phyloP scores from a whole-genome alignment of 2,888 invertebrate genomes.

The Macrosoma leucophasiata region DNA sequence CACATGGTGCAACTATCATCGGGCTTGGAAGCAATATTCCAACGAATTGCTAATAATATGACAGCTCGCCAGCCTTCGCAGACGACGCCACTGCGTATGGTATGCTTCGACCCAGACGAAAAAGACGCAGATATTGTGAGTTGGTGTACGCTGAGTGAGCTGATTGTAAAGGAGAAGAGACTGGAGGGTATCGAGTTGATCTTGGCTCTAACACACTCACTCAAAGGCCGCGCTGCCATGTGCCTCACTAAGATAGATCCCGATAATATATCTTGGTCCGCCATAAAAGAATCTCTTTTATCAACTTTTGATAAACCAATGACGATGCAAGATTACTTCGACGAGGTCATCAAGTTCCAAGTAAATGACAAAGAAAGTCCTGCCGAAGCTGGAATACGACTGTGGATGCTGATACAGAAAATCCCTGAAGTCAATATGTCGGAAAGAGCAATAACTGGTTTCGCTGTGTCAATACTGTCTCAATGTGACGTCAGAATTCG shows the following conservation, averaged over 20 bases:
- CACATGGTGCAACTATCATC: too few species aligned
- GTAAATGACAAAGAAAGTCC: slow-evolving; percentile 20
- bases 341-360: slow-evolving; percentile 23
- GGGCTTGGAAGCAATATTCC: too few species aligned
- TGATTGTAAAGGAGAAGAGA: slow-evolving; percentile 7
- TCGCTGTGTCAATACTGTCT: slow-evolving; percentile 9
- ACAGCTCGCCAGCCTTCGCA: too few species aligned
- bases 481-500: slow-evolving; percentile 15
- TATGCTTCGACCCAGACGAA: slow-evolving; percentile 25
- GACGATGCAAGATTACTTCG: slow-evolving; percentile 26
- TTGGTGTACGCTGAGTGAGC: slow-evolving; percentile 19
- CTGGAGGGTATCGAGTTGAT: slow-evolving; percentile 22
- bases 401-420: slow-evolving; percentile 11
- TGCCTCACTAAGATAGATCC: slow-evolving; percentile 23
- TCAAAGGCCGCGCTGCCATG: slow-evolving; percentile 23
- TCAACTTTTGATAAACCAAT: slow-evolving; percentile 23
- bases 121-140: slow-evolving; percentile 20
- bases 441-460: slow-evolving; percentile 21
- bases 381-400: slow-evolving; percentile 17
- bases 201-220: slow-evolving; percentile 14
- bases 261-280: slow-evolving; percentile 15
- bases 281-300: slow-evolving; percentile 13
- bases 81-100: too few species aligned
- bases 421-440: slow-evolving; percentile 19
- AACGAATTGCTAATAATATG: too few species aligned